Conservation (phyloP, 2,113 vertebrate genomes). For the Urocynchramus pylzowi region DNA sequence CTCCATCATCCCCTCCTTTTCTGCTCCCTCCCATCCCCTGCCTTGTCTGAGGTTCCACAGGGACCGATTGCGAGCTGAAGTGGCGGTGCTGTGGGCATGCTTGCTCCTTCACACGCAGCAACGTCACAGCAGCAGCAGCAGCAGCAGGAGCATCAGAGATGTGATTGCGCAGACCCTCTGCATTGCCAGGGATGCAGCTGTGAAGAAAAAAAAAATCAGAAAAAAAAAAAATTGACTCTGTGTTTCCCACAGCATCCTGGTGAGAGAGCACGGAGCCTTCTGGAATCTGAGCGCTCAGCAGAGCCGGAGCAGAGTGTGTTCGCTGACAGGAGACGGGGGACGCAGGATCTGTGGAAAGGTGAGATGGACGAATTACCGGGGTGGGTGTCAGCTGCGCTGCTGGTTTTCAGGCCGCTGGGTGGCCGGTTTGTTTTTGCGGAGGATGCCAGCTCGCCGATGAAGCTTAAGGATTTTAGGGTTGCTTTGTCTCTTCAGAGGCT, state of each 20-base stretch:
- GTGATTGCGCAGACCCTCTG: slow-evolving; percentile 77
- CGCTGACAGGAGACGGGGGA: not conserved
- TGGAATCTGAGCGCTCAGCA: not conserved
- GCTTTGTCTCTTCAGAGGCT: not conserved
- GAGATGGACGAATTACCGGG: not conserved
- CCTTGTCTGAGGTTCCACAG: slow-evolving; percentile 20
- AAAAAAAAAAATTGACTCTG: not conserved
- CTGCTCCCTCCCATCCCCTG: slow-evolving; percentile 11
- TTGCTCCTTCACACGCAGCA: slow-evolving; percentile 45
- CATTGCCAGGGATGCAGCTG: slow-evolving; percentile 73
- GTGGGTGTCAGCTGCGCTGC: not conserved
- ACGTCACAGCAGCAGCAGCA: slow-evolving; percentile 71
- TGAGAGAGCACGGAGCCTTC: not conserved
- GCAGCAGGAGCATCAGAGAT: slow-evolving; percentile 49
- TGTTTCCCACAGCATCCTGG: slow-evolving; percentile 13
- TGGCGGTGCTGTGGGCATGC: slow-evolving; percentile 54
- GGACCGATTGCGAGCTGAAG: slow-evolving; percentile 27
- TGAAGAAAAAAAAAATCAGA: not conserved
- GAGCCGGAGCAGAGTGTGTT: not conserved
- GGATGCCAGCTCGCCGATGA: not conserved
- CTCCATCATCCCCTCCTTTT: slow-evolving; percentile 9
- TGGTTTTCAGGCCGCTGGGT: not conserved
- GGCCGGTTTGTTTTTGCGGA: not conserved
- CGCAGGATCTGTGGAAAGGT: slow-evolving; percentile 14
- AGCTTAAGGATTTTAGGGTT: not conserved